Evolutionary conservation across 2,797 vertebrate species (phyloP), one percentile per base, ranked within the genome.

Genomic region (Atherinosoma microstoma): DNA sequence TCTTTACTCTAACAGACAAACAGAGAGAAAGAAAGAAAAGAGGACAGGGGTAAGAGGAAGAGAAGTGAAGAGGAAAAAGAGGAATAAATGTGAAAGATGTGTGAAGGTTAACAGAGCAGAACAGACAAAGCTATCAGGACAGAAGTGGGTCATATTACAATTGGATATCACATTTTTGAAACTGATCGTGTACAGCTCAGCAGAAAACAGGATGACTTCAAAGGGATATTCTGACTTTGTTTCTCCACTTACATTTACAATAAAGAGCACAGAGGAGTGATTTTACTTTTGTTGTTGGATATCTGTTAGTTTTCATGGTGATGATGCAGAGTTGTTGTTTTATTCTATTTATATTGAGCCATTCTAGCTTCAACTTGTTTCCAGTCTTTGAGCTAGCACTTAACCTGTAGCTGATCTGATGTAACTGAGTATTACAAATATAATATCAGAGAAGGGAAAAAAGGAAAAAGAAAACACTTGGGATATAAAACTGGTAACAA

Each of bases 1-100:
- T 99, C 97, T 97, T 99, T 99, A 95, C 97, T 99, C 97, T 99
- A 95, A 84, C 62, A 81, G 79, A 84, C 58, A 85, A 74, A 84
- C 79, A 83, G 77, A 90, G 9, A 85, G 71, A 70, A 20, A 80
- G 38, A 27, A 27, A 4, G 27, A 30, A 16, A 64, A 16, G 57
- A 36, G 53, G 60, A 57, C 47, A 60, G 64, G 15, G 45, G n/a
- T 54, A 42, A 72, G 54, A 58, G 47, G 61, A 47, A 58, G 32
- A 42, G 64, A 56, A 49, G 11, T 30, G 45, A 47, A 18, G 45
- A 47, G 32, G 24, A 54, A 40, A 76, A 78, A 77, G 64, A 75
- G 61, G 61, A 79, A 80, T 30, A 76, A 70, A 76, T 35, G 56
- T 71, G 78, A 71, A 40, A 77, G 75, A 68, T 89, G 59, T 91